Percentiles rank a stretch among this genome's conserved stretches.
phyloP scores from a whole-genome alignment of 2,113 vertebrate species.

The Neopipo cinnamomea region DNA sequence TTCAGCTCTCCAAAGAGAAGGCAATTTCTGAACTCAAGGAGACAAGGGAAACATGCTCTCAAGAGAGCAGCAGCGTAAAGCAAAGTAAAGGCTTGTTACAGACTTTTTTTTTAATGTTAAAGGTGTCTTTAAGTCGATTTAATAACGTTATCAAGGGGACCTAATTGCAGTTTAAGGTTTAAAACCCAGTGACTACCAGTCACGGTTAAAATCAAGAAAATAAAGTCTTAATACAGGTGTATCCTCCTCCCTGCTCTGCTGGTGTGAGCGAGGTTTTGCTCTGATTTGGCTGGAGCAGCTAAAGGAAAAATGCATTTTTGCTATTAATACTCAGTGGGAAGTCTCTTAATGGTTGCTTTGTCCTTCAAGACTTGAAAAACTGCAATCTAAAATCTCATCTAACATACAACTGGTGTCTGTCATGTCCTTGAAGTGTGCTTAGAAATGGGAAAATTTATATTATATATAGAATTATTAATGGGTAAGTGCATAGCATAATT shows the following conservation, averaged over 20 bases:
- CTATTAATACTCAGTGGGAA: background rate
- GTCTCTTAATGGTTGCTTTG: background rate
- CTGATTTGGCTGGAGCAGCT: background rate
- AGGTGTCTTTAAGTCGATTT: background rate
- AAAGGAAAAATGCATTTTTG: background rate
- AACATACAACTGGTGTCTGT: background rate
- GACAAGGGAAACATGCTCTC: background rate
- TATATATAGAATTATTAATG: background rate
- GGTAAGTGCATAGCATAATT: background rate
- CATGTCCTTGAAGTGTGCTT: background rate
- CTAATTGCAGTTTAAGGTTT: background rate
- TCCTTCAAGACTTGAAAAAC: background rate
- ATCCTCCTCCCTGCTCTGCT: background rate
- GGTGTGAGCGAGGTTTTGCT: background rate
- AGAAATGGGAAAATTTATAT: background rate
- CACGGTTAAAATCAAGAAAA: background rate
- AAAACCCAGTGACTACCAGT: background rate
- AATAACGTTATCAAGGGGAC: background rate
- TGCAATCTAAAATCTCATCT: background rate
- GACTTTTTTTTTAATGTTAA: background rate
- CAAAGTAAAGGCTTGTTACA: conserved; percentile 9
- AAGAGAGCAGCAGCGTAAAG: conserved; percentile 30
- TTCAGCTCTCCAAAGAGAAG: conserved; percentile 47
- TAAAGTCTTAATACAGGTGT: background rate
- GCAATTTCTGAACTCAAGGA: conserved; percentile 47